These are phyloP conservation scores for Rhinichthys osculus DNA, from an alignment of 2,797 vertebrate genomes.

Conservation along the genomic window DNA sequence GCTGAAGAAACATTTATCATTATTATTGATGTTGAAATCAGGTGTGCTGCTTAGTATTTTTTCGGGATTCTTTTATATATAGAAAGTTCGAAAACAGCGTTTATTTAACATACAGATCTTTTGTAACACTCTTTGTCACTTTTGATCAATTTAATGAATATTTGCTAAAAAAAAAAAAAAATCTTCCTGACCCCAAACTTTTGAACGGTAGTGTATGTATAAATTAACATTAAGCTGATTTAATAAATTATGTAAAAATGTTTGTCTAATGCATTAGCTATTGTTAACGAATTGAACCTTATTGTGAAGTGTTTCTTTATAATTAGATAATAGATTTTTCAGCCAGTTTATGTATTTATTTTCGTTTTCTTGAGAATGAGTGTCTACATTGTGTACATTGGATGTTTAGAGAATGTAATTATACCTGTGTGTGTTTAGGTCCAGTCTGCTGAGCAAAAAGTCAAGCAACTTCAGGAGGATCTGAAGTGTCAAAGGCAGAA, in stretches of 20 bases:
- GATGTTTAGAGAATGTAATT: neutral
- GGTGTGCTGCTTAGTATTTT: neutral
- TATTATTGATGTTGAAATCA: neutral
- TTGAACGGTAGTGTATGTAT: neutral
- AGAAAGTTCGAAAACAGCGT: neutral
- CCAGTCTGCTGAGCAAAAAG: constrained; percentile 72
- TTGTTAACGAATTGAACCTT: neutral
- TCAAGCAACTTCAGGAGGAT: constrained; percentile 83
- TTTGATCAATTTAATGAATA: neutral
- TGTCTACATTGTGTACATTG: neutral
- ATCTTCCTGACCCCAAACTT: too few species aligned
- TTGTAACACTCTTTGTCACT: neutral
- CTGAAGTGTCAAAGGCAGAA: constrained; percentile 83
- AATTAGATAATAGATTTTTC: neutral
- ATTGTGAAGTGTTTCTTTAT: neutral
- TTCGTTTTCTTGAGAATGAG: neutral
- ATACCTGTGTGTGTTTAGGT: constrained; percentile 64
- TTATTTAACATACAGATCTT: neutral
- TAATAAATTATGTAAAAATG: neutral
- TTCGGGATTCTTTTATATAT: neutral
- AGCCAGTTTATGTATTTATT: neutral
- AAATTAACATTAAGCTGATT: neutral
- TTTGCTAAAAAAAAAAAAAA: neutral
- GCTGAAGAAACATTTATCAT: neutral
- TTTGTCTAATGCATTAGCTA: neutral